Evolutionary conservation across 2,113 vertebrate genomes (phyloP), one percentile per base, ranked within the genome.

Genomic region (Cebus imitator): DNA sequence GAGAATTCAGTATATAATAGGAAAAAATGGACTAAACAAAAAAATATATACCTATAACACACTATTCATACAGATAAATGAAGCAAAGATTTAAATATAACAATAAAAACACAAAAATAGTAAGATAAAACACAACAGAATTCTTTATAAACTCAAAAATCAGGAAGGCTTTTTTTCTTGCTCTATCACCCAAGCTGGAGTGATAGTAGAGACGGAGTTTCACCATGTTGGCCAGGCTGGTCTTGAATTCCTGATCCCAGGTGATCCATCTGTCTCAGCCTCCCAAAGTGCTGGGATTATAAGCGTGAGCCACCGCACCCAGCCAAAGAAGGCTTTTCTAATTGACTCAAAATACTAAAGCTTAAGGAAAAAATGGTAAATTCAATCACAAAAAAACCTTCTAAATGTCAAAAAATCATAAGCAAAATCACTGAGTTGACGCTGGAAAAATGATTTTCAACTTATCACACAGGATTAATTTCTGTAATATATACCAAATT

Each of bases 241-340:
- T 52, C 50, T 52, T 4, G 50, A 52, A 52, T 4, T 3, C 14
- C 50, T 52, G 50, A 52, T 17, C 50, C 50, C 50, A 52, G 14
- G 14, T 52, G 50, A 52, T 52, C 50, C 14, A 52, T 14, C 50
- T 4, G 14, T 16, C 50, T 52, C 3, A 4, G 50, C 50, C 50
- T 52, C 50, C 50, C 50, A 52, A 52, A 52, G 50, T 17, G 50
- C 50, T 52, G 14, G 50, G 50, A 52, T 52, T 52, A 52, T 16
- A 52, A 52, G 50, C 14, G 4, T 52, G 50, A 52, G 50, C 50
- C 50, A 52, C 50, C 4, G 4, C 14, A 52, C 14, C 14, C 50
- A 52, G 50, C 50, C 14, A 68, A 8, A 64, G 45, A 84, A 86
- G 79, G 9, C 75, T 95, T 93, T 95, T 92, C 81, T 68, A 94